Conservation (phyloP, 2,888 invertebrate genomes). For the Caradrina kadenii region DNA sequence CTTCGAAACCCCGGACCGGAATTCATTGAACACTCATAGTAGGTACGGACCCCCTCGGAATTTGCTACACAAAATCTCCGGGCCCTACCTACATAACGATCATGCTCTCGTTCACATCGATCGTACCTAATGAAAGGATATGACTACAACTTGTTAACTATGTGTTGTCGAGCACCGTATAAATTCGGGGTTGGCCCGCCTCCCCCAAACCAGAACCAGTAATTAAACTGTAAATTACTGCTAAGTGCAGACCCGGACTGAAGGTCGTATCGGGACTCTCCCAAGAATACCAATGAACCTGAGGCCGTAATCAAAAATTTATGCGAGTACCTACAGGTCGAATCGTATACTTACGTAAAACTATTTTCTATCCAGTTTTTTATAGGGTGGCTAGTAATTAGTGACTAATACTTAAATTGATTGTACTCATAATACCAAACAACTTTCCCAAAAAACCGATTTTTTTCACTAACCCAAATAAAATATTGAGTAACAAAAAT, state of each 20-base stretch:
- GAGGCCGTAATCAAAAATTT: constrained; percentile 81
- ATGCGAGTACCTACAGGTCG: constrained; percentile 66
- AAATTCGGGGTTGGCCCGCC: constrained; percentile 70
- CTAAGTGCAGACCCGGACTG: constrained; percentile 83
- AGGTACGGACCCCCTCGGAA: neutral
- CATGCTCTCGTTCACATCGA: constrained; percentile 46
- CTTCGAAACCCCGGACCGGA: neutral
- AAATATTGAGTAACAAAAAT: no score
- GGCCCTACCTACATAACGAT: constrained; percentile 11
- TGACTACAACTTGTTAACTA: constrained; percentile 62
- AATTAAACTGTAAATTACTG: constrained; percentile 89
- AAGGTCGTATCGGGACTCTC: constrained; percentile 83
- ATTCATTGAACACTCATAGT: neutral
- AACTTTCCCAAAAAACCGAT: no score
- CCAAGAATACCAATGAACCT: constrained; percentile 85
- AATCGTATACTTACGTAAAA: constrained; percentile 54
- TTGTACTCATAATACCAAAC: no score
- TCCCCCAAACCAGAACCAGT: constrained; percentile 73
- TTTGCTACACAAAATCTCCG: constrained; percentile 21
- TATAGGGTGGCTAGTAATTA: neutral
- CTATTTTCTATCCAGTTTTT: constrained; percentile 58
- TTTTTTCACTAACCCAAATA: no score
- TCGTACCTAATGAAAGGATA: constrained; percentile 61
- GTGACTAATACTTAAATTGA: no score
- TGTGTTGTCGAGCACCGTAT: constrained; percentile 61